A percentile compares a stretch with the other conserved stretches of the same genome.
Conservation (phyloP, 2,888 invertebrate species). For the Macrosiphum euphorbiae region DNA sequence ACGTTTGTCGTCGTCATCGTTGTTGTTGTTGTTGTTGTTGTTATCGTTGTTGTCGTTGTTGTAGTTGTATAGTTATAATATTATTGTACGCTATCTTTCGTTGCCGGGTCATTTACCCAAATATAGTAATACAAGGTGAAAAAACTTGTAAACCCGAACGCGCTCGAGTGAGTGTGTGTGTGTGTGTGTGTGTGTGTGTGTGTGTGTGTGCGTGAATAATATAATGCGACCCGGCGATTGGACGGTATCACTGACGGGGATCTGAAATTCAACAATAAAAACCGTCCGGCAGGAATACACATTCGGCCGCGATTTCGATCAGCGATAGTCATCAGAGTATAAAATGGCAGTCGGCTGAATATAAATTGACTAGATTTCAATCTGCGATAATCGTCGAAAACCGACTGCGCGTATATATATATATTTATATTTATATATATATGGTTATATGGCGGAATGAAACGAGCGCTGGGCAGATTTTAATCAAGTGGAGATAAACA, state of each 20-base stretch:
- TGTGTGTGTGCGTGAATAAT: neutral
- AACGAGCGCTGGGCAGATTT: too few species aligned
- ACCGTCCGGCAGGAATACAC: slow-evolving; percentile 32
- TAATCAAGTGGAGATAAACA: too few species aligned
- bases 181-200: neutral
- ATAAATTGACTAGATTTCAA: slow-evolving; percentile 60
- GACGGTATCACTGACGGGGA: slow-evolving; percentile 39
- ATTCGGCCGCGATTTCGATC: slow-evolving; percentile 59
- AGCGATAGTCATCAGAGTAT: slow-evolving; percentile 30
- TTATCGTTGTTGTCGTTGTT: neutral
- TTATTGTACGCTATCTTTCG: slow-evolving; percentile 14
- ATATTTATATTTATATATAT: too few species aligned
- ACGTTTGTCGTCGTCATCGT: neutral
- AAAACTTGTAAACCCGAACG: slow-evolving; percentile 23
- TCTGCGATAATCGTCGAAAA: slow-evolving; percentile 49
- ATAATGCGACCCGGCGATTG: slow-evolving; percentile 16
- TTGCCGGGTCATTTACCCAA: slow-evolving; percentile 42
- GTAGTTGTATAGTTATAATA: neutral
- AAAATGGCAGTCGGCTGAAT: slow-evolving; percentile 45
- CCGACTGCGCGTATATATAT: neutral
- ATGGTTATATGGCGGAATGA: too few species aligned
- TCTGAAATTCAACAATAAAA: slow-evolving; percentile 52
- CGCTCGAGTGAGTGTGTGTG: neutral
- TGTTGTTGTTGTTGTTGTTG: neutral
- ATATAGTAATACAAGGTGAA: slow-evolving; percentile 30